phyloP scores from a whole-genome alignment of 2,888 invertebrate species.

The Mactromeris polynyma region DNA sequence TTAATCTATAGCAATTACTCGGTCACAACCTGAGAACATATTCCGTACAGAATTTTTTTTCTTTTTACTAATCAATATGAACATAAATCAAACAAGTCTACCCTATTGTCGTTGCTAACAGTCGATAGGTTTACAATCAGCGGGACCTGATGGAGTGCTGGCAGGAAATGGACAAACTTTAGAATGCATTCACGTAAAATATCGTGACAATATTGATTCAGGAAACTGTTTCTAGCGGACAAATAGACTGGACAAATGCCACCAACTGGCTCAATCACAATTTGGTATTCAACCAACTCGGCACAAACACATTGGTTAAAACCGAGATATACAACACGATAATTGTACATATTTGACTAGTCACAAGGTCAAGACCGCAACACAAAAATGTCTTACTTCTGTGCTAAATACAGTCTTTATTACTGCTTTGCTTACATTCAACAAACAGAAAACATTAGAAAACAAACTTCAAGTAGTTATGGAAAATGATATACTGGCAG shows the following conservation, averaged over 20 bases:
- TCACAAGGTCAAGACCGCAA: background rate
- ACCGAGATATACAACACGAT: background rate
- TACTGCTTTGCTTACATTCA: background rate
- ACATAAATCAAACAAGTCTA: background rate
- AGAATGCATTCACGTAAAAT: background rate
- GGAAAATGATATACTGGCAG: too few relatives aligned
- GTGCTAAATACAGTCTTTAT: background rate
- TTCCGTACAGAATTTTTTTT: background rate
- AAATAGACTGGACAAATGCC: background rate
- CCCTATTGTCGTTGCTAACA: background rate
- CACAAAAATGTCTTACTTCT: background rate
- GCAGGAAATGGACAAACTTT: background rate
- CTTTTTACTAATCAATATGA: background rate
- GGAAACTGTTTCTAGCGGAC: background rate
- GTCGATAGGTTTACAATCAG: background rate
- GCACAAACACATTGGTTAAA: background rate
- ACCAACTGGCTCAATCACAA: background rate
- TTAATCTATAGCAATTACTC: background rate
- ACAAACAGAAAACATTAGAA: too few relatives aligned
- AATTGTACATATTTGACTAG: background rate
- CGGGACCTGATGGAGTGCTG: background rate
- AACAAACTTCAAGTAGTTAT: too few relatives aligned
- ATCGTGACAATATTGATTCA: background rate
- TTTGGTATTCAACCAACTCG: background rate
- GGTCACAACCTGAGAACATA: background rate